phyloP scores from a whole-genome alignment of 2,888 invertebrate species.

The Callosobruchus maculatus region DNA sequence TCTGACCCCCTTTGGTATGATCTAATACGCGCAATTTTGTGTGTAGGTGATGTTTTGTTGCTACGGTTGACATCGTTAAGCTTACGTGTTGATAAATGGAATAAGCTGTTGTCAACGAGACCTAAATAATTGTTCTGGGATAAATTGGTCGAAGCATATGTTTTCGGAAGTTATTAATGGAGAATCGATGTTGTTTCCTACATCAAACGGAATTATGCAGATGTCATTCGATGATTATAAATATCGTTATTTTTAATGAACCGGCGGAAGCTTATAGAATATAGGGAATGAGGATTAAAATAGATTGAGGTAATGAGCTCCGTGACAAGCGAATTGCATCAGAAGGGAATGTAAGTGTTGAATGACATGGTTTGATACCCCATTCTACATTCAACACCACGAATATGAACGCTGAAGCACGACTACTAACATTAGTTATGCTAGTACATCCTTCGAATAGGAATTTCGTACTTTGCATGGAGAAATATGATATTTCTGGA shows the following conservation, averaged over 20 bases:
- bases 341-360: no score
- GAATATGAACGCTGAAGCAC: no score
- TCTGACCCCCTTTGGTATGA: neutral
- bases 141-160: neutral
- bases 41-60: neutral
- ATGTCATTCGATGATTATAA: neutral
- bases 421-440: no score
- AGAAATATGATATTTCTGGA: no score
- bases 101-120: neutral
- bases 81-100: neutral
- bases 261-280: no score
- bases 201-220: neutral
- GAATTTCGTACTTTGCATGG: no score
- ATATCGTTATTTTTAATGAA: neutral
- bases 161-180: neutral
- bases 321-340: no score
- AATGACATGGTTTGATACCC: no score
- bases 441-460: no score
- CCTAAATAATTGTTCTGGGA: neutral
- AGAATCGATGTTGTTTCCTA: neutral
- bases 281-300: neutral
- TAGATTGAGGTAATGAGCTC: no score
- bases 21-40: neutral
- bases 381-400: no score
- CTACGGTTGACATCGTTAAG: neutral